Conservation (phyloP, 2,797 vertebrate species). For the Gymnopithys bicolor region DNA sequence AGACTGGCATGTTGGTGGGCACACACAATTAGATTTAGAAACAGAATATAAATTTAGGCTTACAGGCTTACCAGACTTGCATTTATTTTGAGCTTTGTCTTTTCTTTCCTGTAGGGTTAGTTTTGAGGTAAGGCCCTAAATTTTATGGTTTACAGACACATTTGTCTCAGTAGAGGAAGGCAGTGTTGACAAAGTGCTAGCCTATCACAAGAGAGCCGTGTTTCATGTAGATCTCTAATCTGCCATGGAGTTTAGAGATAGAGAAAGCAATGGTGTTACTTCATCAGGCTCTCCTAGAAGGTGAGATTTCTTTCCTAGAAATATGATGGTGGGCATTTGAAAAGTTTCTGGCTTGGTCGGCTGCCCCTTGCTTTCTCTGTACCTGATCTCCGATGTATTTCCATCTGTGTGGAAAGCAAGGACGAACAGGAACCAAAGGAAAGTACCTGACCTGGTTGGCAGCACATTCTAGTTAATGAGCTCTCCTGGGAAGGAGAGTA, state of each 20-base stretch:
- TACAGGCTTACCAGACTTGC: not conserved
- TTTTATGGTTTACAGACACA: not conserved
- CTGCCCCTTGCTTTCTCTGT: not conserved
- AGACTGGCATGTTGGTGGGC: not conserved
- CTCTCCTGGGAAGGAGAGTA: not conserved
- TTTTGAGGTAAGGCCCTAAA: not conserved
- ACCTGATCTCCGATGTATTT: not conserved
- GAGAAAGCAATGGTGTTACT: not conserved
- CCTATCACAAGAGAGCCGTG: not conserved
- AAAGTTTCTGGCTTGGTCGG: not conserved
- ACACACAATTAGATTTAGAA: not conserved
- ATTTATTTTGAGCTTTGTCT: not conserved
- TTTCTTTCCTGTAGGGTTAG: not conserved
- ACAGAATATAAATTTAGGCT: not conserved
- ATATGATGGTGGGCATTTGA: fast-evolving
- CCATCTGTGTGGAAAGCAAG: not conserved
- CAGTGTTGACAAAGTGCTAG: not conserved
- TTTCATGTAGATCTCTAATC: not conserved
- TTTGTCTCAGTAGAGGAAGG: not conserved
- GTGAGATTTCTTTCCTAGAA: not conserved
- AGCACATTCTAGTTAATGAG: not conserved
- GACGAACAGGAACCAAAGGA: not conserved
- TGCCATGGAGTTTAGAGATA: not conserved
- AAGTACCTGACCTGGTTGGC: not conserved
- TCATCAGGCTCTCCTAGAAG: not conserved